These are phyloP conservation scores for Drosophila simulans DNA, from an alignment of 1,140 invertebrate species.

Conservation along the genomic window DNA sequence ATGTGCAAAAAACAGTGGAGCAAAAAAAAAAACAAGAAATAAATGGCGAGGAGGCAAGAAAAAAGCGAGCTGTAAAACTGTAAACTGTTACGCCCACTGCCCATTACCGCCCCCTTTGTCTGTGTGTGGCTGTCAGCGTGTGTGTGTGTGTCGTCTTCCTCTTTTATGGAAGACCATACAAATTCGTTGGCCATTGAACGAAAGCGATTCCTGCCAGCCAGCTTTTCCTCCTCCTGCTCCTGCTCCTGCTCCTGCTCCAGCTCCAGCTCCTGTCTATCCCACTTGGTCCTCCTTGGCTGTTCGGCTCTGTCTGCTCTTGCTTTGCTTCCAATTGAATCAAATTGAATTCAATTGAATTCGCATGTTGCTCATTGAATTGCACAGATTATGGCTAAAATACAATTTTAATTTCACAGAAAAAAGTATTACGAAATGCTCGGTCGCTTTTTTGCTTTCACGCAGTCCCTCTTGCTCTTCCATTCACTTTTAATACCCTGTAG, in stretches of 20 bases:
- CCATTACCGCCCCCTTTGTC: constrained; percentile 29
- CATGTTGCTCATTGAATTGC: constrained; percentile 76
- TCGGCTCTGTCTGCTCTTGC: constrained; percentile 28
- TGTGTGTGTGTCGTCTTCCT: constrained; percentile 1
- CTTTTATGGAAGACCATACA: constrained; percentile 41
- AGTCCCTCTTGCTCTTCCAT: neutral
- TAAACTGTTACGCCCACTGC: constrained; percentile 36
- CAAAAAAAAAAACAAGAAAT: neutral
- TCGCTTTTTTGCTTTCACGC: neutral
- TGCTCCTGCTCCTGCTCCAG: neutral
- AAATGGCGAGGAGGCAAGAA: neutral
- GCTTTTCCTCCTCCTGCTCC: neutral
- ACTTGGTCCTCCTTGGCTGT: neutral
- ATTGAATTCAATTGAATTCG: constrained; percentile 78
- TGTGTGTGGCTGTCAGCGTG: neutral
- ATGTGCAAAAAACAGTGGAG: constrained; percentile 10
- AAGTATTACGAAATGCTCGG: constrained; percentile 11
- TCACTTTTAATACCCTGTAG: constrained; percentile 5
- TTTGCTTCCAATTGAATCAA: constrained; percentile 67
- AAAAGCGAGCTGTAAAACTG: constrained; percentile 24
- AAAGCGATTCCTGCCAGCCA: constrained; percentile 1
- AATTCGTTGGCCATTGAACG: constrained; percentile 46
- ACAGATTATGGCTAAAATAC: constrained; percentile 77
- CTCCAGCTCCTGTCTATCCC: neutral
- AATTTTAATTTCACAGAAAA: constrained; percentile 73